These are phyloP conservation scores for Micromys minutus DNA, from an alignment of 2,113 vertebrate species.

Conservation along the genomic window DNA sequence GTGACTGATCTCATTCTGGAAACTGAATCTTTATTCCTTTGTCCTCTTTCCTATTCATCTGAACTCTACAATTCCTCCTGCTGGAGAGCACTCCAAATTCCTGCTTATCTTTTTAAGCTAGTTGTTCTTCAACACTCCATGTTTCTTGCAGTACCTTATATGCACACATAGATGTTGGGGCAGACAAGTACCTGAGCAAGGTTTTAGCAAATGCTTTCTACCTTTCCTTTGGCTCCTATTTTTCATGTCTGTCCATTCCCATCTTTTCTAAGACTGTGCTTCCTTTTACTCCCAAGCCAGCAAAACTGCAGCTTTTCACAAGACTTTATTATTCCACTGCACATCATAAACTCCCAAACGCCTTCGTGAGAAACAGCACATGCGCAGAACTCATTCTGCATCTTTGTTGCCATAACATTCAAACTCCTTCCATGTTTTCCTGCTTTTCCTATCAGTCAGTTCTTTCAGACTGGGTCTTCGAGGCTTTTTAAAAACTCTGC, in stretches of 20 bases:
- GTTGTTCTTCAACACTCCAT: background rate
- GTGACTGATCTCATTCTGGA: background rate
- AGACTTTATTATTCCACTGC: background rate
- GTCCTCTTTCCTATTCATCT: background rate
- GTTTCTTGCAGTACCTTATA: background rate
- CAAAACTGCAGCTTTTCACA: background rate
- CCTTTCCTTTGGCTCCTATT: background rate
- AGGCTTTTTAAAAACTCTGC: background rate
- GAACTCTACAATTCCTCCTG: background rate
- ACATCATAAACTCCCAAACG: background rate
- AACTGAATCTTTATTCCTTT: background rate
- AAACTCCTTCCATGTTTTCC: background rate
- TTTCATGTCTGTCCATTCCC: background rate
- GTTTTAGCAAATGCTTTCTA: background rate
- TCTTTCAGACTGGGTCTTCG: background rate
- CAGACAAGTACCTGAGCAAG: background rate
- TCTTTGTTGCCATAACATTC: background rate
- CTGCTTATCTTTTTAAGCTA: background rate
- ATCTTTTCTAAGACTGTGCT: background rate
- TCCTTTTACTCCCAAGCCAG: background rate
- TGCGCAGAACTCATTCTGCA: background rate
- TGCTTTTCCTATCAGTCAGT: background rate
- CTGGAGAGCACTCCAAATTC: background rate
- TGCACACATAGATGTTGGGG: background rate
- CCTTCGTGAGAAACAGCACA: background rate